phyloP scores from a whole-genome alignment of 2,888 invertebrate species.

The Pristionchus exspectatus region DNA sequence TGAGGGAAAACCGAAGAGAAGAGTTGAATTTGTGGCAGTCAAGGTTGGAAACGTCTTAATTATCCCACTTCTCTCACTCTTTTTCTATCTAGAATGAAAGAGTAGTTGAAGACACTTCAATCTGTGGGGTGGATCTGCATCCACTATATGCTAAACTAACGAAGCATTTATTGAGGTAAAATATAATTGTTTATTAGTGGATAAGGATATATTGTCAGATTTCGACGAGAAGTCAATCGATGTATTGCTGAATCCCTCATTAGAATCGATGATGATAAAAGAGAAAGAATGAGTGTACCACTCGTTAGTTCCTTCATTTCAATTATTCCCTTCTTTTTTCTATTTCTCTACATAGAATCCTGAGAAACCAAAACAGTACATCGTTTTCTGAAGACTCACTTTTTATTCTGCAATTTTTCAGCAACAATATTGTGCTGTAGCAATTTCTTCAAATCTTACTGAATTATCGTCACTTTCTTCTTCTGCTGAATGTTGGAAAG shows the following conservation, averaged over 20 bases:
- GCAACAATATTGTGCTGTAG: background rate
- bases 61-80: background rate
- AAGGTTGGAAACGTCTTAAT: slow-evolving; percentile 14
- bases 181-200: background rate
- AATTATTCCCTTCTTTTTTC: too few species aligned
- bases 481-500: slow-evolving; percentile 38
- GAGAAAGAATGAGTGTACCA: background rate
- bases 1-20: slow-evolving; percentile 48
- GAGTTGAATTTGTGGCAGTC: slow-evolving; percentile 51
- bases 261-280: background rate
- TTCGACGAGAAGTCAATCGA: slow-evolving; percentile 7
- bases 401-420: background rate
- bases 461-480: background rate
- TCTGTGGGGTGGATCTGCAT: slow-evolving; percentile 48
- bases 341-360: too few species aligned
- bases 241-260: slow-evolving; percentile 38
- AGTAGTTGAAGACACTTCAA: slow-evolving; percentile 46
- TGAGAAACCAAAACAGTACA: too few species aligned
- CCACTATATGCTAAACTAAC: slow-evolving; percentile 32
- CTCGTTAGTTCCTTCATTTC: background rate
- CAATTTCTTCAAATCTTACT: background rate
- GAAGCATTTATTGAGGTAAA: background rate
- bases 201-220: background rate
- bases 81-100: slow-evolving; percentile 36
- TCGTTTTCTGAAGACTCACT: too few species aligned